Conservation (phyloP, 2,888 invertebrate genomes). For the Eupithecia subfuscata region DNA sequence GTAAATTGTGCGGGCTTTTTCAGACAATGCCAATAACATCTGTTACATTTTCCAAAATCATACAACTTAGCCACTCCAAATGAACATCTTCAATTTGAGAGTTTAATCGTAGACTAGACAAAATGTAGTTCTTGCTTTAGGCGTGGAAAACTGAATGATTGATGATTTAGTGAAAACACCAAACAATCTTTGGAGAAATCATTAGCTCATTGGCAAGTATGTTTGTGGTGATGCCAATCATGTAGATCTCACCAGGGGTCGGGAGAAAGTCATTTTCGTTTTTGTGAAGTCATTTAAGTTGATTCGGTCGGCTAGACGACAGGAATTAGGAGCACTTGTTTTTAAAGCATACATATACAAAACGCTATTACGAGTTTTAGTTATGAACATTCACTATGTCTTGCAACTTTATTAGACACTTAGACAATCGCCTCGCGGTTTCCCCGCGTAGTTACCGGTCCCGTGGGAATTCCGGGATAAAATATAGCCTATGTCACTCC, state of each 20-base stretch:
- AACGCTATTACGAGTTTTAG: background rate
- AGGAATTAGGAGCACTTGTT: background rate
- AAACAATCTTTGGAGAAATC: slow-evolving; percentile 55
- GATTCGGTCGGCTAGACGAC: slow-evolving; percentile 11
- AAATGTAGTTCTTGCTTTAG: background rate
- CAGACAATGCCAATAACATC: too few species aligned
- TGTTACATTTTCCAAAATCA: too few species aligned
- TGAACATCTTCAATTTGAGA: background rate
- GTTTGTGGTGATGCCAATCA: slow-evolving; percentile 57
- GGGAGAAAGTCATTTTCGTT: slow-evolving; percentile 59
- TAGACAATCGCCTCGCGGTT: too few species aligned
- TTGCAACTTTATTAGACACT: background rate
- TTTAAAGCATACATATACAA: background rate
- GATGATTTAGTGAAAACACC: slow-evolving; percentile 51
- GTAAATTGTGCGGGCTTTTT: too few species aligned
- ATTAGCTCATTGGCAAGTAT: slow-evolving; percentile 56
- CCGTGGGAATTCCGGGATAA: too few species aligned
- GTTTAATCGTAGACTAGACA: background rate
- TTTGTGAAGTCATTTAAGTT: slow-evolving; percentile 28
- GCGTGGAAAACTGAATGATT: slow-evolving; percentile 47
- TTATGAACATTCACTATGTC: too few species aligned
- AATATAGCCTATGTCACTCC: too few species aligned
- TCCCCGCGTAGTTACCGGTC: too few species aligned
- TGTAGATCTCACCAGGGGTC: slow-evolving; percentile 50
- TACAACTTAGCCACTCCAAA: too few species aligned